Conservation (phyloP, 2,113 vertebrate species). For the Pachyramphus minor region DNA sequence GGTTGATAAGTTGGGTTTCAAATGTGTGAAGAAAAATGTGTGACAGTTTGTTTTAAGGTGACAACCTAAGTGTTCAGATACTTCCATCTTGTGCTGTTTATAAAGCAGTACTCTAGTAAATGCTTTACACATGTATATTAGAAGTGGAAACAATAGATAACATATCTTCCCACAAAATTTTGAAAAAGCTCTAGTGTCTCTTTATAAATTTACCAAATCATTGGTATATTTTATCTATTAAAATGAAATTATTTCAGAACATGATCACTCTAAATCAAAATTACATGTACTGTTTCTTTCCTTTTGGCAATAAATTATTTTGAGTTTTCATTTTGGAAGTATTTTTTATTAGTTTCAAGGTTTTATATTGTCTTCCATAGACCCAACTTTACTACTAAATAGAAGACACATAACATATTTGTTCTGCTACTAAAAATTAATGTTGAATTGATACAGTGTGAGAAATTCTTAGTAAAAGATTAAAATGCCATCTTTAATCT, state of each 20-base stretch:
- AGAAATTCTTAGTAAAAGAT: conserved; percentile 13
- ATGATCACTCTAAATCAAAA: neutral
- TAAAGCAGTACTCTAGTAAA: conserved; percentile 45
- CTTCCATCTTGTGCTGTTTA: conserved; percentile 74
- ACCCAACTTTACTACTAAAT: neutral
- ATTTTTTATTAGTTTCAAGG: neutral
- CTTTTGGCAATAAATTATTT: neutral
- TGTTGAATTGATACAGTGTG: neutral
- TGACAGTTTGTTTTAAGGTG: conserved; percentile 84
- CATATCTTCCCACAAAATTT: conserved; percentile 11
- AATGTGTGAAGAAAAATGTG: conserved; percentile 83
- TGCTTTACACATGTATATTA: conserved; percentile 57
- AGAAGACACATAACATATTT: neutral
- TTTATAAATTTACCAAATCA: neutral
- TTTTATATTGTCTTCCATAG: neutral
- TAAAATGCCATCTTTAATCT: conserved; percentile 13
- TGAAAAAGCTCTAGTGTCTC: neutral
- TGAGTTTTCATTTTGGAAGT: neutral
- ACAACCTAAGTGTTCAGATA: conserved; percentile 79
- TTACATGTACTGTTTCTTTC: neutral
- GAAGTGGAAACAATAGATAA: conserved; percentile 31
- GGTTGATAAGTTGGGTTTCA: conserved; percentile 85
- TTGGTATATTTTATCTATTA: neutral
- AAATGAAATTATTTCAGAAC: neutral
- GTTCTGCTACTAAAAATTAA: neutral